Conservation (phyloP, 1,140 invertebrate genomes). For the Drosophila kanapiae region DNA sequence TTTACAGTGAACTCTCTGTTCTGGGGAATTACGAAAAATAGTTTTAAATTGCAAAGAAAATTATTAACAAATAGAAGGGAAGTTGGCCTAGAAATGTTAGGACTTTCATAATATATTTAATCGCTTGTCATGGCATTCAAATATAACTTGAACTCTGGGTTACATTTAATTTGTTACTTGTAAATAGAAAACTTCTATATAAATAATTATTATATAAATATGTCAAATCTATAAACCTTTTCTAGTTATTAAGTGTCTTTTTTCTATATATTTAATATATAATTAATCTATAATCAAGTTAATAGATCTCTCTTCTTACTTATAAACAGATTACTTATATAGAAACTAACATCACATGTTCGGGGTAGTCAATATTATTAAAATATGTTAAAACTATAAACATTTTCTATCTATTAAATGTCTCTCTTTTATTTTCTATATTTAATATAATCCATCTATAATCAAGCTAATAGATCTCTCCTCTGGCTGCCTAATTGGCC, state of each 20-base stretch:
- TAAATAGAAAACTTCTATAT: too few species aligned
- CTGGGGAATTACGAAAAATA: not conserved
- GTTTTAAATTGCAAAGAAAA: not conserved
- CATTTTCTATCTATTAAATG: not conserved
- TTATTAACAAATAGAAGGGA: not conserved
- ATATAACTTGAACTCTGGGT: not conserved
- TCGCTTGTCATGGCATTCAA: not conserved
- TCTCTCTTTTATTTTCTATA: not conserved
- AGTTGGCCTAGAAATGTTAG: not conserved
- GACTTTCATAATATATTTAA: not conserved
- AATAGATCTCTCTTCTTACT: too few species aligned
- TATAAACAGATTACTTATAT: too few species aligned
- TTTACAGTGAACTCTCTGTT: conserved; percentile 12
- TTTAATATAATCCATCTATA: not conserved
- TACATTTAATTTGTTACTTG: not conserved
- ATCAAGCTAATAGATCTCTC: not conserved
- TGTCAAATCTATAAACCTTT: too few species aligned
- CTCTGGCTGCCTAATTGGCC: conserved; percentile 32
- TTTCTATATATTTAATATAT: too few species aligned
- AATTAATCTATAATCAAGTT: too few species aligned
- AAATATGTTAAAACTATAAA: not conserved
- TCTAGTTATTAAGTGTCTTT: too few species aligned
- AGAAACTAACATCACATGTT: too few species aligned
- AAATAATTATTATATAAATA: too few species aligned
- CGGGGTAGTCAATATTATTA: too few species aligned